Evolutionary conservation across 2,797 vertebrate species (phyloP).

Genomic region (Chromis chromis): DNA sequence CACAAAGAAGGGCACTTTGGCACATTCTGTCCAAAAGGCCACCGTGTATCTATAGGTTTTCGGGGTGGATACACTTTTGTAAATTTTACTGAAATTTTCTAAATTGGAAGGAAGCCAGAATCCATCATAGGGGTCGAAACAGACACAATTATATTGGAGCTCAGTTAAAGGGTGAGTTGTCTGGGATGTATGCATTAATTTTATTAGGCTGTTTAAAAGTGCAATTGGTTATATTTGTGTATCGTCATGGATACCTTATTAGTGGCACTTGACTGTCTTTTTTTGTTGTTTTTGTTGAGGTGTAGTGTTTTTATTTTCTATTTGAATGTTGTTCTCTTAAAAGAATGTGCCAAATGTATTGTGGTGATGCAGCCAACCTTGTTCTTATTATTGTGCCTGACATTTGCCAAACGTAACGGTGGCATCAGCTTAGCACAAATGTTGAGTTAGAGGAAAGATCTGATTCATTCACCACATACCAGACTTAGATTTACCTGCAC

Average conservation of each 20-base stretch:
- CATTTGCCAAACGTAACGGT: constrained; percentile 77
- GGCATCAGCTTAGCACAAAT: constrained; percentile 72
- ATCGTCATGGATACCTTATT: constrained; percentile 81
- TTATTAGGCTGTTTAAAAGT: constrained; percentile 85
- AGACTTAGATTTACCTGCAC: constrained; percentile 65
- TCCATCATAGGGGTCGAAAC: constrained; percentile 68
- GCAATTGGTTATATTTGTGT: constrained; percentile 86
- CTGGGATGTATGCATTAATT: constrained; percentile 81
- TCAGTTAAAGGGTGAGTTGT: constrained; percentile 69
- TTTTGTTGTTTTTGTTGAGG: constrained; percentile 57
- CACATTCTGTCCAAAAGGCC: constrained; percentile 69
- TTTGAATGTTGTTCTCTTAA: constrained; percentile 82
- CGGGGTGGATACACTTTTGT: constrained; percentile 70
- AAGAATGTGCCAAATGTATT: constrained; percentile 87
- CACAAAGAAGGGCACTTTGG: constrained; percentile 69
- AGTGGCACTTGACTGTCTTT: constrained; percentile 84
- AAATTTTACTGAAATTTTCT: constrained; percentile 75
- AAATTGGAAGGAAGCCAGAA: constrained; percentile 75
- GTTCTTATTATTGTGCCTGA: constrained; percentile 82
- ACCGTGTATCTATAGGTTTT: constrained; percentile 67
- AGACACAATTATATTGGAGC: constrained; percentile 66
- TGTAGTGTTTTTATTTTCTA: constrained; percentile 73
- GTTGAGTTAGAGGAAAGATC: constrained; percentile 59
- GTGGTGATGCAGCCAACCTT: constrained; percentile 80
- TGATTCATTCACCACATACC: constrained; percentile 52